Percentiles rank a stretch among this genome's conserved stretches.
phyloP scores from a whole-genome alignment of 2,888 invertebrate species.

The Dromius quadrimaculatus region DNA sequence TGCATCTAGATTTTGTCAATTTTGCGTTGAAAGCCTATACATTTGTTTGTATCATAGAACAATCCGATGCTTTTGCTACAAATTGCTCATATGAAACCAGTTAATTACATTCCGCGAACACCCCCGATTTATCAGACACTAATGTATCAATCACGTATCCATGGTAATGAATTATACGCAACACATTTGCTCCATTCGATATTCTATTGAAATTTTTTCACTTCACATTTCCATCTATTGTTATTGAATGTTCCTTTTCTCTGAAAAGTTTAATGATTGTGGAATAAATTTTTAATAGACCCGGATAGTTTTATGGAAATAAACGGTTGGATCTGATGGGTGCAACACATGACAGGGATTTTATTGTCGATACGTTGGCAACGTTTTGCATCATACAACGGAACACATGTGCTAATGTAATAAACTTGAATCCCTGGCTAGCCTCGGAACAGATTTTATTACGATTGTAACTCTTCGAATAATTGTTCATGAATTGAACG shows the following conservation, averaged over 20 bases:
- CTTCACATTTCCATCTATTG: not conserved
- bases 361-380: constrained; percentile 44
- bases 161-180: constrained; percentile 1
- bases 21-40: constrained; percentile 41
- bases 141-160: constrained; percentile 21
- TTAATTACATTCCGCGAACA: constrained; percentile 53
- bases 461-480: constrained; percentile 51
- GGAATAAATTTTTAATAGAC: constrained; percentile 36
- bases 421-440: constrained; percentile 47
- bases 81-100: constrained; percentile 56
- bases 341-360: constrained; percentile 43
- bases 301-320: constrained; percentile 37
- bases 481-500: constrained; percentile 51
- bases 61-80: constrained; percentile 56
- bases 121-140: constrained; percentile 23
- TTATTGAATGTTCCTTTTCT: not conserved
- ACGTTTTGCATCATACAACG: constrained; percentile 40
- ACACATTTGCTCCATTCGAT: not conserved
- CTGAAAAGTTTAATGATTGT: not conserved
- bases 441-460: constrained; percentile 47
- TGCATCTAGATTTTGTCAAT: constrained; percentile 10
- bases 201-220: not conserved
- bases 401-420: constrained; percentile 49
- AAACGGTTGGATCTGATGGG: constrained; percentile 17
- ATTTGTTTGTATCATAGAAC: constrained; percentile 49